Percentiles rank a stretch among this genome's conserved stretches.
Conservation (phyloP, 2,888 invertebrate genomes). For the Neoascia interrupta region DNA sequence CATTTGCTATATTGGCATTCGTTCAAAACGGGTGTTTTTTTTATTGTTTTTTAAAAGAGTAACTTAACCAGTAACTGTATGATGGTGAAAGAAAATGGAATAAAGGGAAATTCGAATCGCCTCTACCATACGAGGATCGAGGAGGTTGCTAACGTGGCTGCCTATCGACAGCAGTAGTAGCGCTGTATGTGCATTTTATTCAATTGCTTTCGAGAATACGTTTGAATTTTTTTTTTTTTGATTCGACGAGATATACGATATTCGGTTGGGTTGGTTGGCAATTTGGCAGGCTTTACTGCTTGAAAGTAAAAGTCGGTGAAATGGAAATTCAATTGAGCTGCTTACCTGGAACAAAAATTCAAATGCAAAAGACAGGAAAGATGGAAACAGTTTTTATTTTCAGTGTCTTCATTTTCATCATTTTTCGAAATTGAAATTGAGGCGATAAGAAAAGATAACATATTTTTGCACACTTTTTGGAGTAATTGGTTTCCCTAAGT, state of each 20-base stretch:
- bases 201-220: slow-evolving; percentile 41
- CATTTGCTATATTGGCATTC: slow-evolving; percentile 46
- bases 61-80: slow-evolving; percentile 50
- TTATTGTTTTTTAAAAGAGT: slow-evolving; percentile 6
- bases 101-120: slow-evolving; percentile 11
- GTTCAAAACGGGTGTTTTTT: slow-evolving; percentile 24
- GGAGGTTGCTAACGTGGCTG: slow-evolving; percentile 23
- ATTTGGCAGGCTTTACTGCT: neutral
- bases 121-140: neutral
- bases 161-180: slow-evolving; percentile 4
- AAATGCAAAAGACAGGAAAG: slow-evolving; percentile 58
- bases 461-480: no score
- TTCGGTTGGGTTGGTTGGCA: slow-evolving; percentile 53
- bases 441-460: no score
- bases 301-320: slow-evolving; percentile 11
- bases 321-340: slow-evolving; percentile 57
- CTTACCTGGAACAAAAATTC: slow-evolving; percentile 49
- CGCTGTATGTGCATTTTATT: slow-evolving; percentile 23
- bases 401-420: slow-evolving; percentile 21
- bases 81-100: slow-evolving; percentile 34
- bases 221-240: slow-evolving; percentile 18
- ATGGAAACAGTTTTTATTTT: slow-evolving; percentile 10
- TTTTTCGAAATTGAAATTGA: no score
- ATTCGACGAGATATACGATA: slow-evolving; percentile 70
- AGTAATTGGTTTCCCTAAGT: no score